phyloP scores from a whole-genome alignment of 2,797 vertebrate species.

The Neoniphon sammara region DNA sequence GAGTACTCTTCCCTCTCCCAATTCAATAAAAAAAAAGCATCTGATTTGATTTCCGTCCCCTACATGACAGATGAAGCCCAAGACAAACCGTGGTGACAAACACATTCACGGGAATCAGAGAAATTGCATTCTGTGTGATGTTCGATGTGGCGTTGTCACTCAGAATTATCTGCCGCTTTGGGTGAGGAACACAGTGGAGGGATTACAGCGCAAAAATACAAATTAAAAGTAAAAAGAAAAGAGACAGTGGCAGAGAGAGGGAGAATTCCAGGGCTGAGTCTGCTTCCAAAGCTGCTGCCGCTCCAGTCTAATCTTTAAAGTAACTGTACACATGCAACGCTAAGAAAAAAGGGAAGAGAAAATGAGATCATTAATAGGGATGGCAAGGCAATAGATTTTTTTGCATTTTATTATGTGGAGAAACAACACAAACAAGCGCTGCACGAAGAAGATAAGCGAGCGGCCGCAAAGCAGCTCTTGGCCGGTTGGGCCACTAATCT shows the following conservation, averaged over 20 bases:
- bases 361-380: slow-evolving; percentile 80
- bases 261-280: slow-evolving; percentile 47
- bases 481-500: slow-evolving; percentile 72
- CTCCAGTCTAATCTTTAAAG: slow-evolving; percentile 75
- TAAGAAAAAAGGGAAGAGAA: slow-evolving; percentile 49
- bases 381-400: slow-evolving; percentile 77
- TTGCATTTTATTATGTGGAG: slow-evolving; percentile 66
- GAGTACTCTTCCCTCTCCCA: slow-evolving; percentile 27
- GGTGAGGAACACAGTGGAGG: slow-evolving; percentile 52
- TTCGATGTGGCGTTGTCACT: slow-evolving; percentile 65
- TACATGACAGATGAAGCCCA: slow-evolving; percentile 50
- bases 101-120: slow-evolving; percentile 64
- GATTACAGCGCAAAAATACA: slow-evolving; percentile 71
- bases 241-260: slow-evolving; percentile 34
- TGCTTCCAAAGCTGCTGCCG: slow-evolving; percentile 58
- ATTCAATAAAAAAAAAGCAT: slow-evolving; percentile 43
- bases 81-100: slow-evolving; percentile 59
- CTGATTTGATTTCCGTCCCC: slow-evolving; percentile 68
- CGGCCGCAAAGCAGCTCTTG: slow-evolving; percentile 69
- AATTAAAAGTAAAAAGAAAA: slow-evolving; percentile 68
- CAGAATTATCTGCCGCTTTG: slow-evolving; percentile 74
- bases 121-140: slow-evolving; percentile 55
- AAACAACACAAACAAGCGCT: slow-evolving; percentile 80
- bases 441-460: slow-evolving; percentile 77
- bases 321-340: slow-evolving; percentile 61